Conservation (phyloP, 1,140 invertebrate species). For the Ooceraea biroi region DNA sequence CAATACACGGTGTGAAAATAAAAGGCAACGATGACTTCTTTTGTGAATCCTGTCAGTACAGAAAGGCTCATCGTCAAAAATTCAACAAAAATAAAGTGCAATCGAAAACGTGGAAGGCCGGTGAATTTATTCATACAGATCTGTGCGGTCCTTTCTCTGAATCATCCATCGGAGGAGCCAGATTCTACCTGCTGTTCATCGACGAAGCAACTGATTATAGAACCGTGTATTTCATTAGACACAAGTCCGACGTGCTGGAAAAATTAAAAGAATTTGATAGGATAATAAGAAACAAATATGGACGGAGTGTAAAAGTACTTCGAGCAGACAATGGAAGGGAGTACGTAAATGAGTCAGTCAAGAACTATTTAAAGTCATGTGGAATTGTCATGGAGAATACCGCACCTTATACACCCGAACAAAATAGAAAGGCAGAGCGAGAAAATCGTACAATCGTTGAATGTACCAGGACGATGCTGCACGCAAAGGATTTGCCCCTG, state of each 20-base stretch:
- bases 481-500: slow-evolving; percentile 75
- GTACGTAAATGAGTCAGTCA: too few relatives aligned
- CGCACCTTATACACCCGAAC: slow-evolving; percentile 81
- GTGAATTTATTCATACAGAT: background rate
- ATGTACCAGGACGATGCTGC: slow-evolving; percentile 82
- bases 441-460: slow-evolving; percentile 83
- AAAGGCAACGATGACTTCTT: too few relatives aligned
- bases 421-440: slow-evolving; percentile 82
- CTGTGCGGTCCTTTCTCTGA: background rate
- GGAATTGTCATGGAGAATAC: too few relatives aligned
- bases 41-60: slow-evolving; percentile 66
- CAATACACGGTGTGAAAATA: background rate
- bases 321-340: too few relatives aligned
- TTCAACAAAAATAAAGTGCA: too few relatives aligned
- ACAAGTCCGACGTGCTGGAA: slow-evolving; percentile 64
- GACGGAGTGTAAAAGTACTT: too few relatives aligned
- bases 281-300: too few relatives aligned
- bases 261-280: slow-evolving; percentile 65
- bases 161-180: slow-evolving; percentile 21
- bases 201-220: slow-evolving; percentile 15
- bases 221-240: slow-evolving; percentile 58
- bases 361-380: too few relatives aligned
- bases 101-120: too few relatives aligned
- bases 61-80: too few relatives aligned
- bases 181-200: background rate